phyloP scores from a whole-genome alignment of 2,797 vertebrate genomes.

The Myotis findleyi region DNA sequence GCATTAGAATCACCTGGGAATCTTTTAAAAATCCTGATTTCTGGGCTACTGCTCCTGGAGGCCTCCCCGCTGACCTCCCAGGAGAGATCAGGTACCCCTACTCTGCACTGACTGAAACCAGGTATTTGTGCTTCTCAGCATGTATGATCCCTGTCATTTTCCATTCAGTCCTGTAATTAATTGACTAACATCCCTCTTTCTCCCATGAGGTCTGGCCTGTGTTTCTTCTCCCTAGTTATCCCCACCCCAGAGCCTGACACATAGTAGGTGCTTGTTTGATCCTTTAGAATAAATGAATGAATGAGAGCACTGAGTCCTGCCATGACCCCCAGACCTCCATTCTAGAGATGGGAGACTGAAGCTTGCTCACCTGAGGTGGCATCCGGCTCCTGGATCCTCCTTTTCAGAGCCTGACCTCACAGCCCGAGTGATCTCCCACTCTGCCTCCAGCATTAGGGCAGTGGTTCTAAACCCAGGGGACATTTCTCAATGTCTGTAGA shows the following conservation, averaged over 20 bases:
- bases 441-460: not conserved
- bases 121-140: not conserved
- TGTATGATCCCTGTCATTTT: not conserved
- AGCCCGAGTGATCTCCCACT: too few relatives aligned
- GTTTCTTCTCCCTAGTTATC: not conserved
- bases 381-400: not conserved
- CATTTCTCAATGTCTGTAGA: not conserved
- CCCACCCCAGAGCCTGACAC: not conserved
- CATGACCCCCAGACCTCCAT: not conserved
- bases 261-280: not conserved
- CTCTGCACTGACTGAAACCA: not conserved
- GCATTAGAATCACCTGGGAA: too few relatives aligned
- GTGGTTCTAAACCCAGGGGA: not conserved
- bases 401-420: not conserved
- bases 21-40: too few relatives aligned
- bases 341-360: not conserved
- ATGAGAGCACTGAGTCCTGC: not conserved
- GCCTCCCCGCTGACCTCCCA: not conserved
- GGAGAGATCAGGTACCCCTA: not conserved
- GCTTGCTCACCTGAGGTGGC: not conserved
- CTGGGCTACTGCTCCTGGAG: not conserved
- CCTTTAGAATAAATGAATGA: not conserved
- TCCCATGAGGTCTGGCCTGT: not conserved
- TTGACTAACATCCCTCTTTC: not conserved
- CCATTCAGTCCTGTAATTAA: not conserved